Evolutionary conservation across 2,113 vertebrate genomes (phyloP).

Genomic region (Hydropotes inermis): DNA sequence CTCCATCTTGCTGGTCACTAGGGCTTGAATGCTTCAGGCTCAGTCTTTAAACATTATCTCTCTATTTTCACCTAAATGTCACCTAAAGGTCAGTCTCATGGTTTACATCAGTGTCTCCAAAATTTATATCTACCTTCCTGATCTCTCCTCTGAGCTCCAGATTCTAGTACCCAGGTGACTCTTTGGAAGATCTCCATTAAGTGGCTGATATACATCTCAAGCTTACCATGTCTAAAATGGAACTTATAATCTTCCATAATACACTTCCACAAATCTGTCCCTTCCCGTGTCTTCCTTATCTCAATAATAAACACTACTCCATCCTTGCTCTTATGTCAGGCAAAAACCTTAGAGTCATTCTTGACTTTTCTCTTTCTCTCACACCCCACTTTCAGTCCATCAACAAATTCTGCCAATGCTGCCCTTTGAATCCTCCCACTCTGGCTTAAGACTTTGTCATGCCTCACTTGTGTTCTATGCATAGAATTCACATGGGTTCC

Average conservation of each 20-base stretch:
- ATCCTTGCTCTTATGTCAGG: background rate
- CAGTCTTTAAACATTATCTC: background rate
- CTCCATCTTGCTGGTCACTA: background rate
- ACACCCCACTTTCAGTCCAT: background rate
- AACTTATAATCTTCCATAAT: background rate
- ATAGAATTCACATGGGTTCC: background rate
- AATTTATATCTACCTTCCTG: background rate
- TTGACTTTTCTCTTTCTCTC: background rate
- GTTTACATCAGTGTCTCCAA: background rate
- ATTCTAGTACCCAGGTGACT: background rate
- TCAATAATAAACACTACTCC: background rate
- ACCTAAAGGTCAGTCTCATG: background rate
- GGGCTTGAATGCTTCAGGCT: background rate
- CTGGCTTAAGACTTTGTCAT: background rate
- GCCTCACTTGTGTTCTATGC: background rate
- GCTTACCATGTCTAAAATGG: background rate
- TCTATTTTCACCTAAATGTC: background rate
- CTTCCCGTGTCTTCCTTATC: background rate
- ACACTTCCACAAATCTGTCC: background rate
- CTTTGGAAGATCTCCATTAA: background rate
- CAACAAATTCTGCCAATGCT: background rate
- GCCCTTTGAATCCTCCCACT: background rate
- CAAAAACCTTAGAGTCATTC: background rate
- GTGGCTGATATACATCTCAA: background rate
- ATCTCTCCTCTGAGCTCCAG: background rate